These are phyloP conservation scores for Platyscapa corneri DNA, from an alignment of 1,140 invertebrate genomes.

Conservation along the genomic window DNA sequence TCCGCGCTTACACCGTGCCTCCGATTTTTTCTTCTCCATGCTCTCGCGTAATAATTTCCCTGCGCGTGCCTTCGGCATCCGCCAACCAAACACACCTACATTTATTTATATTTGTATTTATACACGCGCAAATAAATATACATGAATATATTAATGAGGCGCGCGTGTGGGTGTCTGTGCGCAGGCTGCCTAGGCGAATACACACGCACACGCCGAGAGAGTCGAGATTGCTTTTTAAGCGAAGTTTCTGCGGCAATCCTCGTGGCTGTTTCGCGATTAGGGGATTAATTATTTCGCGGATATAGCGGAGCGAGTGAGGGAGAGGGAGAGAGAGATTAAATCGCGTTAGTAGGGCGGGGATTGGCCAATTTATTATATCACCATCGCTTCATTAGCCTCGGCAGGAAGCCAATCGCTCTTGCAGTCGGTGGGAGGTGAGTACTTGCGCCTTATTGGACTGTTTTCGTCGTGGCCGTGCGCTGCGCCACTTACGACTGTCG, in stretches of 20 bases:
- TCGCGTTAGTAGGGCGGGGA: constrained; percentile 53
- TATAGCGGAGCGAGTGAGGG: constrained; percentile 2
- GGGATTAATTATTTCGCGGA: constrained; percentile 64
- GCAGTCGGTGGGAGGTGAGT: not conserved
- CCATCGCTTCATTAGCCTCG: constrained; percentile 57
- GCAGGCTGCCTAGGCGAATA: too few relatives aligned
- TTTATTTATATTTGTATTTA: too few relatives aligned
- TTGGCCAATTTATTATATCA: constrained; percentile 61
- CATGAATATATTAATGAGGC: not conserved
- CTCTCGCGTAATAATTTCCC: constrained; percentile 60
- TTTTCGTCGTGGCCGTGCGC: not conserved
- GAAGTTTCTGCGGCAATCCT: constrained; percentile 48
- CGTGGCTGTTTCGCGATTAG: constrained; percentile 58
- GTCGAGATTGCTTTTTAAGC: constrained; percentile 64
- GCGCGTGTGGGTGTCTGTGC: too few relatives aligned
- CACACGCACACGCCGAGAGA: not conserved
- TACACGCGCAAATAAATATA: not conserved
- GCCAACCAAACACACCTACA: not conserved
- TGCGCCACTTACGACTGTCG: not conserved
- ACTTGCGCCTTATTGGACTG: constrained; percentile 12
- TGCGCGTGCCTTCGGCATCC: constrained; percentile 19
- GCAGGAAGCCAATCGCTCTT: constrained; percentile 53
- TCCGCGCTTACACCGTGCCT: constrained; percentile 14
- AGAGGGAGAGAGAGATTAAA: constrained; percentile 49
- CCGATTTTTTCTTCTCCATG: constrained; percentile 47